A percentile compares a stretch with the other conserved stretches of the same genome.
Evolutionary conservation across 2,113 vertebrate species (phyloP).

Genomic region (Clarias gariepinus): DNA sequence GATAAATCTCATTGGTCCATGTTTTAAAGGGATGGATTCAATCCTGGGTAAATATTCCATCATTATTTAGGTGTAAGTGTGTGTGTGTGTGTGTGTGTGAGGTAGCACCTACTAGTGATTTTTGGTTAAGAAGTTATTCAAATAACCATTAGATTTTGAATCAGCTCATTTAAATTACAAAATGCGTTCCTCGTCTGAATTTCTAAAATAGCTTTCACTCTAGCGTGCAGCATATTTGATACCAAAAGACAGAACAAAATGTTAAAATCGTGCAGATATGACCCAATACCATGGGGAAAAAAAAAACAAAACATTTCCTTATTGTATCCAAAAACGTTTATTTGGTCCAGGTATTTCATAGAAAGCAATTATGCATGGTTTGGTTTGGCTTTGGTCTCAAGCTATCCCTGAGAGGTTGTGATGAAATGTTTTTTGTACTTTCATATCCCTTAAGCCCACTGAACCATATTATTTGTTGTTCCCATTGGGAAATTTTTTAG

Average conservation of each 20-base stretch:
- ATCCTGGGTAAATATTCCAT: too few relatives aligned
- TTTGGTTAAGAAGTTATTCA: neutral
- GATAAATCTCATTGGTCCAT: neutral
- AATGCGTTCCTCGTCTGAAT: neutral
- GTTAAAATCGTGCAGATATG: neutral
- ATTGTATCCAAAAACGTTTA: neutral
- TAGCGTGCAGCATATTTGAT: neutral
- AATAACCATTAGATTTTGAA: neutral
- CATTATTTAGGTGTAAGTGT: neutral
- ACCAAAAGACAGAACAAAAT: neutral
- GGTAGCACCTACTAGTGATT: neutral
- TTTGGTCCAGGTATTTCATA: neutral
- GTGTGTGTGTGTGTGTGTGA: neutral
- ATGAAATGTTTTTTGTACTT: neutral
- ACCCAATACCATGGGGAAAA: neutral
- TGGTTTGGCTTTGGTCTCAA: neutral
- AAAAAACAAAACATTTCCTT: neutral
- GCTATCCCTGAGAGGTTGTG: neutral
- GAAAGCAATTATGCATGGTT: neutral
- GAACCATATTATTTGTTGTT: slow-evolving; percentile 1
- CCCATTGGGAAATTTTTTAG: neutral
- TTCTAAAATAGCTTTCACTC: neutral
- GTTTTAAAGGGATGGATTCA: neutral
- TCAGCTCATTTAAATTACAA: slow-evolving; percentile 7
- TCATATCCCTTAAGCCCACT: neutral